Evolutionary conservation across 1,140 invertebrate genomes (phyloP), one percentile per base, ranked within the genome.

Genomic region (Lineus longissimus): DNA sequence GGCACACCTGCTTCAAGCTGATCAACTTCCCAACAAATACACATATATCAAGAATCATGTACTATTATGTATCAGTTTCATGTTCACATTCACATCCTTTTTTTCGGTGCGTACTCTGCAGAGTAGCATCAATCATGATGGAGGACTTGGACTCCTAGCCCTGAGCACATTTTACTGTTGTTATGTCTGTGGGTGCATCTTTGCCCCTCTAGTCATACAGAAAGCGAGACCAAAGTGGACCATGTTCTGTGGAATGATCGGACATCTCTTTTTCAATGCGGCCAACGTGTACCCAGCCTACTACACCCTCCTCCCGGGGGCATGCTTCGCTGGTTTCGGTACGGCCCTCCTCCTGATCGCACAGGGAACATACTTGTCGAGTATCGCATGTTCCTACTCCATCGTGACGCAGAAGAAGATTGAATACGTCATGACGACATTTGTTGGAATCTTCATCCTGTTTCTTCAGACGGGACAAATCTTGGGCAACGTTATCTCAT

Each of bases 391-490:
- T 22, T 67, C 69, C n/a, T 70, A 69, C 51, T 66, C 75, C 13
- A 54, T 63, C 2, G 65, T 69, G 55, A 71, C 66, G 22, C 59
- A 66, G 4, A 59, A 72, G 54, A 61, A 64, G 27, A 70, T 71
- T 17, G 72, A 70, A 15, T 55, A 71, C 29, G 66, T 76, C 9
- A 70, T 72, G 15, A 72, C 67, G 31, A 69, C 67, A 45, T 78
- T 72, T 63, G 74, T 75, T 68, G 75, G 75, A 9, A 67, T 75
- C 47, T 75, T 76, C 58, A 73, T 70, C 63, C 64, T 76, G 29
- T 71, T 76, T 59, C 75, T 66, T 59, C 73, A 75, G 54, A 62
- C 68, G 15, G 70, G 70, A 17, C 68, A 74, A 22, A 69, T 78
- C 33, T 40, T 71, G 13, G 73, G 73, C 11, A 75, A 73, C 51